A percentile compares a stretch with the other conserved stretches of the same genome.
These are phyloP conservation scores for Diploscapter pachys DNA, from an alignment of 1,140 invertebrate species.

Conservation along the genomic window DNA sequence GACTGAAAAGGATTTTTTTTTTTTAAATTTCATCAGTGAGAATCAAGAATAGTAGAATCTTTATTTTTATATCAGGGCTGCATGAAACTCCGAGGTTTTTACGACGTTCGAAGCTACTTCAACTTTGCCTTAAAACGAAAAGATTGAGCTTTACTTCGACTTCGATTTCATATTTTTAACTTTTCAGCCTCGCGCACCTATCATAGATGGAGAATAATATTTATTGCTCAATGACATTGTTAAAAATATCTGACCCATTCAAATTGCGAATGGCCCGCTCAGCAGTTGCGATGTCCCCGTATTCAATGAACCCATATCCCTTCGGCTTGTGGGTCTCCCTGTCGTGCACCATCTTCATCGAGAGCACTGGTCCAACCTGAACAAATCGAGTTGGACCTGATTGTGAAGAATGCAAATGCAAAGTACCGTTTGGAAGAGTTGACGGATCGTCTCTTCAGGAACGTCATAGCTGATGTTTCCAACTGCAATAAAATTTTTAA, in stretches of 20 bases:
- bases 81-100: neutral
- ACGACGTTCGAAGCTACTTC: too few relatives aligned
- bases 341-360: slow-evolving; percentile 85
- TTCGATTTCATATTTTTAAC: too few relatives aligned
- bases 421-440: slow-evolving; percentile 89
- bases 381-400: neutral
- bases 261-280: slow-evolving; percentile 96
- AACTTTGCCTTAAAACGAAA: too few relatives aligned
- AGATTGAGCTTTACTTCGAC: too few relatives aligned
- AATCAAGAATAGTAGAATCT: too few relatives aligned
- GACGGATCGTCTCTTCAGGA: slow-evolving; percentile 95
- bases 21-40: too few relatives aligned
- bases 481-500: slow-evolving; percentile 67
- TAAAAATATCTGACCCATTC: slow-evolving; percentile 69
- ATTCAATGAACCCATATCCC: slow-evolving; percentile 99
- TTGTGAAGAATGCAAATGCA: neutral
- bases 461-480: slow-evolving; percentile 99
- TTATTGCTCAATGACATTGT: neutral
- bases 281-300: slow-evolving; percentile 95
- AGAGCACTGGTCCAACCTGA: slow-evolving; percentile 45
- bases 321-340: slow-evolving; percentile 98
- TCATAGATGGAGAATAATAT: neutral
- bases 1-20: slow-evolving; percentile 56
- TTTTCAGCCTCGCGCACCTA: too few relatives aligned
- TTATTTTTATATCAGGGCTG: neutral